A percentile compares a stretch with the other conserved stretches of the same genome.
Evolutionary conservation across 1,140 invertebrate species (phyloP).

Genomic region (Drosophila simulans): DNA sequence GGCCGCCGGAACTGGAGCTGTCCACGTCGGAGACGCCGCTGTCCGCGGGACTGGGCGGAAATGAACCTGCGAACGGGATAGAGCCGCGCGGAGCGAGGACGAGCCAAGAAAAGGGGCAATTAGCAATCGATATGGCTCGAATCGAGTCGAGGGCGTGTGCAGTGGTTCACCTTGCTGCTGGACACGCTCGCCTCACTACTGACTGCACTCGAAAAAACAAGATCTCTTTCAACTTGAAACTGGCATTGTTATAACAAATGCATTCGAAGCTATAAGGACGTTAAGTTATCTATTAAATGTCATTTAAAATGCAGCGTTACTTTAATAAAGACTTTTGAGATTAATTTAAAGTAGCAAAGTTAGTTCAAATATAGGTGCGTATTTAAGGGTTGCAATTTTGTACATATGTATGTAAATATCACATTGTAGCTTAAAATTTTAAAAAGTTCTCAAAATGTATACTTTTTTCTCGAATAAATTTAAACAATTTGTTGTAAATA

Average conservation of each 20-base stretch:
- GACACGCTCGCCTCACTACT: slow-evolving; percentile 34
- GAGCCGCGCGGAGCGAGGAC: slow-evolving; percentile 13
- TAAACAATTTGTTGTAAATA: neutral
- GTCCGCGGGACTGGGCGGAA: slow-evolving; percentile 98
- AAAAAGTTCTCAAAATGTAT: no score
- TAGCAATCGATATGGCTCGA: slow-evolving; percentile 26
- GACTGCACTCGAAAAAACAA: slow-evolving; percentile 18
- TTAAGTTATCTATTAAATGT: neutral
- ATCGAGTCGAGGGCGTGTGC: slow-evolving; percentile 58
- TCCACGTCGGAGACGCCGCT: slow-evolving; percentile 98
- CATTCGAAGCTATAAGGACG: neutral
- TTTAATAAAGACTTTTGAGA: no score
- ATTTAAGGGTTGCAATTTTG: no score
- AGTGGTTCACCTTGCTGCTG: slow-evolving; percentile 64
- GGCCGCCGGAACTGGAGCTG: slow-evolving; percentile 94
- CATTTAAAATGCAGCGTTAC: no score
- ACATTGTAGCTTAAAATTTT: no score
- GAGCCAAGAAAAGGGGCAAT: slow-evolving; percentile 39
- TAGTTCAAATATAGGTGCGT: no score
- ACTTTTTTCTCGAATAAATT: neutral
- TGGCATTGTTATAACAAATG: neutral
- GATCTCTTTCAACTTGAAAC: neutral
- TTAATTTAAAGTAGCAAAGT: no score
- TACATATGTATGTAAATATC: no score
- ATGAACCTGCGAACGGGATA: slow-evolving; percentile 88